Evolutionary conservation across 2,797 vertebrate genomes (phyloP).

Genomic region (Myoxocephalus aenaeus): DNA sequence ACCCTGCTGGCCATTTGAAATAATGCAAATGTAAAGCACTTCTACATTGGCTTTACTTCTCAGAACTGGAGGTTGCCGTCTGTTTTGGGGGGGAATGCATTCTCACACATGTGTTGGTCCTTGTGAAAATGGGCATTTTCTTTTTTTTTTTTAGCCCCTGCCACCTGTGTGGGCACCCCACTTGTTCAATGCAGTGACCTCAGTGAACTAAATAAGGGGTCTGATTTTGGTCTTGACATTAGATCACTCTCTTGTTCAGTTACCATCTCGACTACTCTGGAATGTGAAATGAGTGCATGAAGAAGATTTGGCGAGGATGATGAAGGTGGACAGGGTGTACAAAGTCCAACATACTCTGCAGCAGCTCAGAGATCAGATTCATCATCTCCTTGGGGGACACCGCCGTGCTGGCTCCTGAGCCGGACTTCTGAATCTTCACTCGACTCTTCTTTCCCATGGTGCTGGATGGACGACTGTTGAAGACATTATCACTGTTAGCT

Average conservation of each 20-base stretch:
- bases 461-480: slow-evolving; percentile 63
- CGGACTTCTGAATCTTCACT: slow-evolving; percentile 97
- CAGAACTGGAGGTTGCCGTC: too few species aligned
- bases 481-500: background rate
- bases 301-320: background rate
- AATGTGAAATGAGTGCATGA: background rate
- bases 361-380: slow-evolving; percentile 92
- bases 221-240: background rate
- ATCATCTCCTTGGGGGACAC: slow-evolving; percentile 96
- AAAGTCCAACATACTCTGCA: slow-evolving; percentile 90
- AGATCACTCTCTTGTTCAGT: background rate
- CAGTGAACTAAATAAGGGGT: background rate
- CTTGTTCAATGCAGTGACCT: too few species aligned
- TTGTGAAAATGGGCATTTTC: background rate
- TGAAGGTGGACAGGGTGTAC: background rate
- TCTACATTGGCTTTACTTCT: too few species aligned
- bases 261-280: background rate
- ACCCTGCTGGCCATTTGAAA: too few species aligned
- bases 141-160: too few species aligned
- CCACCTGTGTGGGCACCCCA: too few species aligned
- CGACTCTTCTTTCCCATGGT: slow-evolving; percentile 99
- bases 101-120: background rate
- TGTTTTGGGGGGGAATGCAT: background rate
- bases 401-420: slow-evolving; percentile 88
- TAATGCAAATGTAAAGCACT: too few species aligned